A percentile compares a stretch with the other conserved stretches of the same genome.
These are phyloP conservation scores for Anguilla obscura DNA, from an alignment of 2,797 vertebrate species.

Conservation along the genomic window DNA sequence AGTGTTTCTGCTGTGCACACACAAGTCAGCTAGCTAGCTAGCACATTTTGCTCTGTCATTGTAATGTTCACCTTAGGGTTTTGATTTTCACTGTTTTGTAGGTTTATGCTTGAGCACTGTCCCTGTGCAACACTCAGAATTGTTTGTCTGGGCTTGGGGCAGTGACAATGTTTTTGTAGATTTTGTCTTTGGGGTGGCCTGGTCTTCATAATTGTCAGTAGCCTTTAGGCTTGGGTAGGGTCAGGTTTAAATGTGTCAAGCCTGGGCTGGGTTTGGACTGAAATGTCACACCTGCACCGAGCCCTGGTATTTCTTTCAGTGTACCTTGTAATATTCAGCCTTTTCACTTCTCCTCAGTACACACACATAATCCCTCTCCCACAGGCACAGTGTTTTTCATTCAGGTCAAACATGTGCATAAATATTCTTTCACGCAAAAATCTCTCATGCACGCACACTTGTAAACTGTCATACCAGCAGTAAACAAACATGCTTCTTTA, in stretches of 20 bases:
- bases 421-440: conserved; percentile 23
- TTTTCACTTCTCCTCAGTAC: not conserved
- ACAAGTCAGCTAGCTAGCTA: no score
- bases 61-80: no score
- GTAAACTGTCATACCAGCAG: not conserved
- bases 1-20: not conserved
- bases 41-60: no score
- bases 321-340: not conserved
- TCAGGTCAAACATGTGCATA: not conserved
- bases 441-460: conserved; percentile 19
- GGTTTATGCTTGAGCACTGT: not conserved
- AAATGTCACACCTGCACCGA: not conserved
- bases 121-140: no score
- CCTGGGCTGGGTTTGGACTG: not conserved
- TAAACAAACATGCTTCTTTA: not conserved
- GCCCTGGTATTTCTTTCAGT: not conserved
- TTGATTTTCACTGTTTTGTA: no score
- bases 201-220: not conserved
- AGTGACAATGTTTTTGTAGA: not conserved
- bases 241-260: not conserved
- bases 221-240: no score
- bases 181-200: not conserved
- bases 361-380: conserved; percentile 5
- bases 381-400: not conserved
- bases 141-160: no score